Percentiles rank a stretch among this genome's conserved stretches.
These are phyloP conservation scores for Dolichomitus sp. DNA, from an alignment of 2,888 invertebrate species.

Conservation along the genomic window DNA sequence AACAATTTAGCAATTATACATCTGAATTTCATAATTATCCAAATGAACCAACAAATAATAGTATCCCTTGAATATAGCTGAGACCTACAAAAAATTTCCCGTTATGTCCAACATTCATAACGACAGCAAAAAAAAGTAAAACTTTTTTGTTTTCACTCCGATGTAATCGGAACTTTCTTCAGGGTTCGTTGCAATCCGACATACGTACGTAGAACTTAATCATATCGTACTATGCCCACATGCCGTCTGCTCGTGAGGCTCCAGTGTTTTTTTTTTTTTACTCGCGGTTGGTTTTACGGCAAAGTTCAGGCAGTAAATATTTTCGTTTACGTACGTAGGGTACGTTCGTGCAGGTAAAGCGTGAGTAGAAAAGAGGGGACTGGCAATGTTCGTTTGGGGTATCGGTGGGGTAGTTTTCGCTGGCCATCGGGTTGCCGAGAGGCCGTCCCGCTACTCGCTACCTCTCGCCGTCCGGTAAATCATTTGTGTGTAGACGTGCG, in stretches of 20 bases:
- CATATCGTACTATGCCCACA: not conserved
- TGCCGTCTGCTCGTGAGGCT: not conserved
- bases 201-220: conserved; percentile 15
- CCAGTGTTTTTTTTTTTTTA: conserved; percentile 2
- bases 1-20: too few species aligned
- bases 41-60: too few species aligned
- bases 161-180: not conserved
- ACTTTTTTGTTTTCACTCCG: not conserved
- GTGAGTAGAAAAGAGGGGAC: not conserved
- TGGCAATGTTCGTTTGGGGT: not conserved
- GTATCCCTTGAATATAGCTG: too few species aligned
- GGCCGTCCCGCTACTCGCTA: not conserved
- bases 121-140: not conserved
- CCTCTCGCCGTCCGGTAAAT: conserved; percentile 30
- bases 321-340: not conserved
- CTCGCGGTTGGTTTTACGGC: not conserved
- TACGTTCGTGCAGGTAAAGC: conserved; percentile 17
- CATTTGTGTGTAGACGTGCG: conserved; percentile 41
- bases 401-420: not conserved
- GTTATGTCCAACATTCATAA: not conserved
- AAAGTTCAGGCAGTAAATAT: not conserved
- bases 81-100: not conserved
- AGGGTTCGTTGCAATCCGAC: not conserved
- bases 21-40: too few species aligned
- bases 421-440: conserved; percentile 1